Base-by-base conservation (phyloP, 2,797 vertebrate genomes). In the Mycteria americana region DNA sequence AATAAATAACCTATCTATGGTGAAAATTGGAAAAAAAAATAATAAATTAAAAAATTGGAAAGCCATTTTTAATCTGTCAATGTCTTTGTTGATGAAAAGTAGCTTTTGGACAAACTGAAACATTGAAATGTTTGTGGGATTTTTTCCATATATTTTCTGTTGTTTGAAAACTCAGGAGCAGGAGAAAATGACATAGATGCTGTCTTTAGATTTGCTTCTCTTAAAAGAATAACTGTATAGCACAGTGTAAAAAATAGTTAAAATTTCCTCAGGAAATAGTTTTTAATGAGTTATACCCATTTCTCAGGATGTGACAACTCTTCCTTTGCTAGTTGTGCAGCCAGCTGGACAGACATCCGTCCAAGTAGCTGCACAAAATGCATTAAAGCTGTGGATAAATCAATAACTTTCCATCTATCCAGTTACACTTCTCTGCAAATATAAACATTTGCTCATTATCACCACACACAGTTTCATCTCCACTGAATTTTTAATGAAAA, bases 401-500 rank as follows among this genome's bases (percentile, higher is more conserved):
- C 86, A 83, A 92, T 97, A 97, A 95, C 94, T 97, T 96, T 94
- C 94, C 92, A 95, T 97, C 97, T 96, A 95, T 93, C 97, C 96
- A 95, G 96, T 94, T 93, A 72, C 14, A 77, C 81, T 95, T 97
- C 95, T 94, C 97, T 95, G 94, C 97, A 98, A 98, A 98, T 97
- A 97, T 92, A 98, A 97, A 98, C 97, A 97, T 97, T 72, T 92
- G 95, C 97, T 98, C 97, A 97, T 98, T 97, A 98, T 97, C 97
- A 86, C 91, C 89, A 68, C 96, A 96, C 95, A 97, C 89, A 97
- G 97, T 98, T 98, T 97, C 95, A 97, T 98, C 94, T 96, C 94
- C 94, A 96, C 97, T 98, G 97, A 98, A 98, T 98, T 98, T 97
- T 97, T 98, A 98, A 98, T 98, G 97, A 97, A 92, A 94, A 89